Evolutionary conservation across 2,113 vertebrate species (phyloP).

Genomic region (Bufo bufo): DNA sequence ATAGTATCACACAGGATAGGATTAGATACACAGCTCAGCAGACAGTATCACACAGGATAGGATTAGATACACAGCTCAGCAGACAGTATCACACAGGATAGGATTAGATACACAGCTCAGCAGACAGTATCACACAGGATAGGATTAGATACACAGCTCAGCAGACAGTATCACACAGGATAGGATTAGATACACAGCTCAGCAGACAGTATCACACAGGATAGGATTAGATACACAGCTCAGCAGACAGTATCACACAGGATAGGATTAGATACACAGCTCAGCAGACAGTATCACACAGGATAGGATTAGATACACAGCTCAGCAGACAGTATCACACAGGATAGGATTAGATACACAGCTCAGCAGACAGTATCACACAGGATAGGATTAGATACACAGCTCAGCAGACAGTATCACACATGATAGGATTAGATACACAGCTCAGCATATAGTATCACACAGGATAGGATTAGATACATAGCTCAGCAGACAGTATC

Average conservation of each 20-base stretch:
- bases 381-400: neutral
- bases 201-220: neutral
- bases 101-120: neutral
- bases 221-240: neutral
- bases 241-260: neutral
- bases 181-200: neutral
- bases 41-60: neutral
- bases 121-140: neutral
- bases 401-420: neutral
- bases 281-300: neutral
- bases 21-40: neutral
- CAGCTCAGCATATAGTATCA: neutral
- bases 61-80: neutral
- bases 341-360: neutral
- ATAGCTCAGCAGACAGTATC: neutral
- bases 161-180: neutral
- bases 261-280: neutral
- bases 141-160: neutral
- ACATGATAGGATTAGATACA: neutral
- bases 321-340: neutral
- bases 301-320: neutral
- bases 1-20: neutral
- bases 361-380: neutral
- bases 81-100: neutral
- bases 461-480: neutral